Base-by-base conservation (phyloP, 23 tunicate genomes). In the Ascidia mentula region DNA sequence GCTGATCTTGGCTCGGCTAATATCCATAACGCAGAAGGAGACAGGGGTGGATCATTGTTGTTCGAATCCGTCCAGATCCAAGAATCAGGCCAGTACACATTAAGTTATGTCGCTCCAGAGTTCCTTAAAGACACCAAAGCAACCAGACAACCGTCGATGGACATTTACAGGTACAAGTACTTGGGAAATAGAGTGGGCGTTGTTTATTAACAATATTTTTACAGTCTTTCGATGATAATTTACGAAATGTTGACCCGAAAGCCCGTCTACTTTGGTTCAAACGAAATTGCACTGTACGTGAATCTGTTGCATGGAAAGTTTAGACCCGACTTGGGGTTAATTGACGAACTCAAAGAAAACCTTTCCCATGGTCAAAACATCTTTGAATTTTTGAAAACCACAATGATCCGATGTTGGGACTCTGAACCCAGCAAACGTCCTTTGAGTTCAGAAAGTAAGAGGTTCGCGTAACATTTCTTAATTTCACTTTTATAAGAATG, bases 321-420 rank as follows among this genome's bases (percentile, higher is more conserved):
- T 6, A 26, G 65, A 5, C 65, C 65, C 12, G 65, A 53, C 13
- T 1, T 53, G 4, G 28, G 24, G 22, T 26, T 53, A 9, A 20
- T 53, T 26, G 65, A 53, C 24, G 65, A 53, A 53, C 22, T 53
- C 22, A 28, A 53, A 9, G 13, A 53, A 53, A 26, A 9, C 22
- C 13, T 5, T 9, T 3, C 7, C 12, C 7, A 39, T 22, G 31
- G 30, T 37, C 65, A 40, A 81, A 37, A 37, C 26, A 38, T 81
- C 1, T 72, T 81, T 35, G 42, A 32, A 0, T 46, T 71, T 39
- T 59, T 81, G 0, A 18, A 31, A 7, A 65, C 71, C 59, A 40
- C 72, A 37, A 53, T 53, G 65, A 53, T 9, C 65, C 65, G 24
- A 28, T 53, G 65, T 53, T 53, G 65, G 65, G 65, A 53, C 65